phyloP scores from a whole-genome alignment of 1,140 invertebrate species.

The Lamellibrachia luymesi region DNA sequence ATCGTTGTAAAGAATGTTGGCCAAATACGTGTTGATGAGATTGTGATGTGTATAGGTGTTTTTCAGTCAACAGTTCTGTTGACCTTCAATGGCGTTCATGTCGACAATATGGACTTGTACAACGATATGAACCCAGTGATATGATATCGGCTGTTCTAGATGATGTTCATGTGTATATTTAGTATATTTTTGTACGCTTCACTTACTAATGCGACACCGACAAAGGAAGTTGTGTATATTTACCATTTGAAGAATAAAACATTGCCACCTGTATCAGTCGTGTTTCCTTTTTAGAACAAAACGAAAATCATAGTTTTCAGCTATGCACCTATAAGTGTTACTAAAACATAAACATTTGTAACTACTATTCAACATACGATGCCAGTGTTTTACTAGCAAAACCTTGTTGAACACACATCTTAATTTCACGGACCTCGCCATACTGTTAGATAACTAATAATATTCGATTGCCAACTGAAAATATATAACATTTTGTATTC shows the following conservation, averaged over 20 bases:
- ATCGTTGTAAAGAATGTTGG: not conserved
- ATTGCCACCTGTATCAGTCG: not conserved
- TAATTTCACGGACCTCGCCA: no score
- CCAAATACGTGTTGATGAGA: not conserved
- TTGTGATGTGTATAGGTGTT: not conserved
- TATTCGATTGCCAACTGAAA: no score
- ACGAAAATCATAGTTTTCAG: not conserved
- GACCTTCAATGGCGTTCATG: not conserved
- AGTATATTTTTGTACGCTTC: slow-evolving; percentile 1
- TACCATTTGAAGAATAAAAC: slow-evolving; percentile 1
- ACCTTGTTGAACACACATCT: no score
- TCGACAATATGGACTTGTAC: not conserved
- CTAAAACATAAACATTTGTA: no score
- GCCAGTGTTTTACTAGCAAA: no score
- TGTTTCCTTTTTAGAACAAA: not conserved
- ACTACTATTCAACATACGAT: no score
- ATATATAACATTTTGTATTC: no score
- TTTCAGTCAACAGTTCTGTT: not conserved
- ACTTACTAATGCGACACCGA: not conserved
- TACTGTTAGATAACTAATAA: no score
- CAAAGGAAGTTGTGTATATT: not conserved
- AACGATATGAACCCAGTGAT: not conserved
- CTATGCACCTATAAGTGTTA: no score
- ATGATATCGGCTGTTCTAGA: not conserved
- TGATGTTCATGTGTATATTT: not conserved